Base-by-base conservation (phyloP, 2,113 vertebrate genomes). In the Sturnira hondurensis region DNA sequence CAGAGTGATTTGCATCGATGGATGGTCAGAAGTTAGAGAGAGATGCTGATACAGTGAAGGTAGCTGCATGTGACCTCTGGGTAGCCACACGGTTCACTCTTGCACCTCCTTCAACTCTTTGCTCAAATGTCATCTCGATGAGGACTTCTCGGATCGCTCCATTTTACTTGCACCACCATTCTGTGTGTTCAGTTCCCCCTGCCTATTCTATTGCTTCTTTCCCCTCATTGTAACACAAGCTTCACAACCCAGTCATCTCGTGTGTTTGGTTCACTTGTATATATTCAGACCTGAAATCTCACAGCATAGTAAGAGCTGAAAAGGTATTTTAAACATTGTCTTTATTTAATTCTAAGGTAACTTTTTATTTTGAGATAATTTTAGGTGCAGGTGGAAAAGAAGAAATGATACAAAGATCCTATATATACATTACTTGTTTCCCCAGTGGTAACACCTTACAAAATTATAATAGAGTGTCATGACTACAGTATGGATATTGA, bases 31-130 rank as follows among this genome's bases (percentile, higher is more conserved):
- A 26, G 20, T 17, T 58, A 7, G 1, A 14, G 26, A 76, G 76
- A n/a, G 16, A 58, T 82, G 9, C 22, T 19, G 4, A 43, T 19
- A 3, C 14, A 7, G 41, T 86, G 71, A 70, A 86, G 28, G 26
- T 4, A 20, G 3, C 16, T 20, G 6, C 1, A 11, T n/a, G 12
- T 15, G 47, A 28, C 1, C 12, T 31, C 2, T 31, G 7, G 65
- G 22, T 56, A 31, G 45, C 38, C 15, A 36, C 20, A 0, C 28
- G 50, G 20, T 33, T 89, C 22, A 36, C 43, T 61, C 41, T 20
- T 36, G 5, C 8, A 26, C 7, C 28, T 38, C 33, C 38, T 95
- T 58, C 67, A 77, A 31, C 14, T 67, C 41, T 78, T 45, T 91
- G 20, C 38, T 70, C 17, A 65, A 31, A 45, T 43, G 4, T 47